Conservation (phyloP, 2,888 invertebrate species). For the Orgyia antiqua region DNA sequence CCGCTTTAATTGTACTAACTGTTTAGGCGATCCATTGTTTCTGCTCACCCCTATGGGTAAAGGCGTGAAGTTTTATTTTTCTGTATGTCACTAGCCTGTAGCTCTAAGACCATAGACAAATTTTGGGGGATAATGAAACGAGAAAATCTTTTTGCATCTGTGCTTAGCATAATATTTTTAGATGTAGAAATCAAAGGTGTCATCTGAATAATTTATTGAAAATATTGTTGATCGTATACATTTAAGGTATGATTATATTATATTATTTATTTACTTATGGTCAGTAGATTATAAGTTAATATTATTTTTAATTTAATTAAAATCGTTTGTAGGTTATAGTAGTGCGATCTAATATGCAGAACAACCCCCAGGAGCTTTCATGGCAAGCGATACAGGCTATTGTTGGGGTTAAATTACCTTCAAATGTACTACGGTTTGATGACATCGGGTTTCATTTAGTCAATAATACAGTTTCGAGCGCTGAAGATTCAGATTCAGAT, state of each 20-base stretch:
- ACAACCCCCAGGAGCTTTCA: constrained; percentile 79
- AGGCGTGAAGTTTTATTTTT: too few species aligned
- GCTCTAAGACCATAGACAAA: too few species aligned
- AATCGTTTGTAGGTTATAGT: constrained; percentile 77
- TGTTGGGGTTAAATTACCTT: constrained; percentile 75
- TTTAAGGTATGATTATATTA: constrained; percentile 57
- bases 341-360: constrained; percentile 78
- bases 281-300: constrained; percentile 24
- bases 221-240: constrained; percentile 49
- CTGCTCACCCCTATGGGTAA: too few species aligned
- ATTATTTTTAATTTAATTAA: constrained; percentile 59
- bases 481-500: constrained; percentile 73
- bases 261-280: constrained; percentile 22
- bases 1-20: too few species aligned
- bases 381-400: constrained; percentile 78
- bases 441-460: constrained; percentile 73
- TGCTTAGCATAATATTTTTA: constrained; percentile 67
- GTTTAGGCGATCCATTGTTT: too few species aligned
- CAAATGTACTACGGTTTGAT: constrained; percentile 73
- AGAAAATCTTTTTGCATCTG: too few species aligned
- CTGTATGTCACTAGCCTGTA: too few species aligned
- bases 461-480: constrained; percentile 65
- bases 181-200: constrained; percentile 75
- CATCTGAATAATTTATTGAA: constrained; percentile 50
- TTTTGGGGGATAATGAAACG: too few species aligned